These are phyloP conservation scores for Tetropium fuscum DNA, from an alignment of 2,888 invertebrate species.

Conservation along the genomic window DNA sequence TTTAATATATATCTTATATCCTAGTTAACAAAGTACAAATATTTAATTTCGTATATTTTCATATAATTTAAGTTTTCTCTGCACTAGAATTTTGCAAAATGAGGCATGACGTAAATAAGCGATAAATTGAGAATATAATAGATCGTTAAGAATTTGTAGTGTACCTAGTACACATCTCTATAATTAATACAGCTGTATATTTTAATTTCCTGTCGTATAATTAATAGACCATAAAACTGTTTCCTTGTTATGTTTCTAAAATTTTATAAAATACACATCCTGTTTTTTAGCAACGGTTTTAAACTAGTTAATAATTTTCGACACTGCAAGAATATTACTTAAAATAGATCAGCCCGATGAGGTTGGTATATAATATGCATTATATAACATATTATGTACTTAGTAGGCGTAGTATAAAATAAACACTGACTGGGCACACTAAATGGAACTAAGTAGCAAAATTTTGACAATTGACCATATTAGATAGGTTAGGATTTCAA, in stretches of 20 bases:
- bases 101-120: not conserved
- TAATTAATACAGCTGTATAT: not conserved
- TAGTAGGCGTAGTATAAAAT: no score
- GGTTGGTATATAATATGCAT: no score
- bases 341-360: no score
- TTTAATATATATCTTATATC: constrained; percentile 23
- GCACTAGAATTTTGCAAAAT: no score
- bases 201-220: constrained; percentile 18
- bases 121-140: not conserved
- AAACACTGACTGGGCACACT: no score
- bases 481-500: no score
- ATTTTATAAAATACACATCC: constrained; percentile 3
- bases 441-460: no score
- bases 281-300: constrained; percentile 14
- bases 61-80: no score
- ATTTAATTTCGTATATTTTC: constrained; percentile 8
- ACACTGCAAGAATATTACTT: no score
- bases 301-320: constrained; percentile 3
- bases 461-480: no score
- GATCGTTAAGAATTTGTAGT: constrained; percentile 1
- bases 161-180: not conserved
- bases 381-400: no score
- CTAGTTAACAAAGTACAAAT: constrained; percentile 15
- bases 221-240: constrained; percentile 17
- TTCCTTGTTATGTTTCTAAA: constrained; percentile 10